A percentile compares a stretch with the other conserved stretches of the same genome.
These are phyloP conservation scores for Centropristis striata DNA, from an alignment of 2,113 vertebrate species.

Conservation along the genomic window DNA sequence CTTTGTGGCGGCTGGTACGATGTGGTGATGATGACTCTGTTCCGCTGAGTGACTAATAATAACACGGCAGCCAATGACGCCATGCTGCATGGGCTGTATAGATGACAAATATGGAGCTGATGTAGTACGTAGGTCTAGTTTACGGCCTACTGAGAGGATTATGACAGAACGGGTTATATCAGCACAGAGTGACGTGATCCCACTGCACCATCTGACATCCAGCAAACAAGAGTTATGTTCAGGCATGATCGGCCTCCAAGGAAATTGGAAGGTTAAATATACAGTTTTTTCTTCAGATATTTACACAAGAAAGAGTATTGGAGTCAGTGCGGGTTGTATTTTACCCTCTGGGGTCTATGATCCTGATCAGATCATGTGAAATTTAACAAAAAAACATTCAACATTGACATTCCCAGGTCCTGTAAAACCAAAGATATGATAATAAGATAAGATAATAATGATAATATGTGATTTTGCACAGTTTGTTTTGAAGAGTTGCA, in stretches of 20 bases:
- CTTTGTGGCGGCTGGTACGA: constrained; percentile 16
- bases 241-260: background rate
- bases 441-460: no score
- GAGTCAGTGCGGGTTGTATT: background rate
- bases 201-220: background rate
- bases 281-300: no score
- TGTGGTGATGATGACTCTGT: constrained; percentile 42
- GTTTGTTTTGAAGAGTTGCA: no score
- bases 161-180: constrained; percentile 33
- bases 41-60: constrained; percentile 49
- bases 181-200: background rate
- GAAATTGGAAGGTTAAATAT: background rate
- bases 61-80: constrained; percentile 35
- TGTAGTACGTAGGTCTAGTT: constrained; percentile 10
- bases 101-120: constrained; percentile 36
- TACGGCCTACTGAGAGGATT: background rate
- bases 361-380: no score
- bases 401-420: no score
- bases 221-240: background rate
- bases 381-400: no score
- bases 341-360: no score
- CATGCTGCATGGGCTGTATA: background rate
- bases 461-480: no score
- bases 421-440: no score
- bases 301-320: no score